Conservation (phyloP, 2,888 invertebrate species). For the Apamea epomidion region DNA sequence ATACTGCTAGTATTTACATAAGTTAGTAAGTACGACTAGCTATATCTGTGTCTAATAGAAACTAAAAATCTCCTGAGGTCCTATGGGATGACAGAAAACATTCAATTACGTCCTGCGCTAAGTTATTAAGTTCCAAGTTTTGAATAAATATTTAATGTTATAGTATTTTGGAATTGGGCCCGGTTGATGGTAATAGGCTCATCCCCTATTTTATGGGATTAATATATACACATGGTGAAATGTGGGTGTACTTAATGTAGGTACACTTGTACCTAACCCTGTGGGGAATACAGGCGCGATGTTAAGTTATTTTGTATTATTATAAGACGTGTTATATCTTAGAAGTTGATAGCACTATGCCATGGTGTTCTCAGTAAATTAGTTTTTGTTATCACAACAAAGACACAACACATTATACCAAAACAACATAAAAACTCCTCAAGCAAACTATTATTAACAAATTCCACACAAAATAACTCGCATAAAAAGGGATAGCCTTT, state of each 20-base stretch:
- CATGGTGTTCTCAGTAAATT: not conserved
- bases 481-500: conserved; percentile 61
- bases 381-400: conserved; percentile 17
- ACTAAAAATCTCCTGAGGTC: not conserved
- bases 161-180: not conserved
- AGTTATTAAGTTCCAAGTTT: not conserved
- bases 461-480: conserved; percentile 60
- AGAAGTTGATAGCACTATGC: not conserved
- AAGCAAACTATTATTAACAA: conserved; percentile 59
- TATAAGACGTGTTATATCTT: not conserved
- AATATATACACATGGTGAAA: not conserved
- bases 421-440: conserved; percentile 44
- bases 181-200: not conserved
- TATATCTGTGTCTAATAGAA: not conserved
- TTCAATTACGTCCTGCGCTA: not conserved
- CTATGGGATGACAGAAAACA: not conserved
- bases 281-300: not conserved
- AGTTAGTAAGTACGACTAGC: not conserved
- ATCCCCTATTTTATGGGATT: not conserved
- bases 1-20: not conserved
- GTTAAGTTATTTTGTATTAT: not conserved
- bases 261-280: not conserved
- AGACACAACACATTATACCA: conserved; percentile 20
- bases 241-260: not conserved
- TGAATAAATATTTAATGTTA: not conserved